Conservation (phyloP, 2,888 invertebrate species). For the Tetragnatha montana region DNA sequence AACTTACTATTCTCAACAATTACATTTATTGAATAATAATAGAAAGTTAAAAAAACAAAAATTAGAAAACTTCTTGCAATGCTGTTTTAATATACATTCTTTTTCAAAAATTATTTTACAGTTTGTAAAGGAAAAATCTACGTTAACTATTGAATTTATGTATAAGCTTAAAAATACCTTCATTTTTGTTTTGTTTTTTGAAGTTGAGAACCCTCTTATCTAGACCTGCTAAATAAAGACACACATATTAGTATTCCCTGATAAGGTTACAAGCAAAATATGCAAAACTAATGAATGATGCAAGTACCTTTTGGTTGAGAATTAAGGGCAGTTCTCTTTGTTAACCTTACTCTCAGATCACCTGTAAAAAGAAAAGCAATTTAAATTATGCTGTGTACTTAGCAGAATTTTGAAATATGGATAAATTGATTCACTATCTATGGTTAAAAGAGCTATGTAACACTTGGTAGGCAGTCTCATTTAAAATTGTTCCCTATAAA, state of each 20-base stretch:
- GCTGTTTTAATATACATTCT: too few relatives aligned
- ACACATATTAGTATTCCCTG: background rate
- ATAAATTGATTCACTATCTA: too few relatives aligned
- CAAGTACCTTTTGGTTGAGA: conserved; percentile 1
- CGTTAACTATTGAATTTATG: too few relatives aligned
- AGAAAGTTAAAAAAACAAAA: too few relatives aligned
- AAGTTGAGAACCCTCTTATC: background rate
- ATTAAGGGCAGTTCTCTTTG: background rate
- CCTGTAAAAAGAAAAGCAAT: conserved; percentile 7
- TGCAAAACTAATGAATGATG: background rate
- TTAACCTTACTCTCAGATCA: conserved; percentile 26
- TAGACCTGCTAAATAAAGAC: background rate
- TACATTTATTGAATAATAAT: too few relatives aligned
- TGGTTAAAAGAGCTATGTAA: too few relatives aligned
- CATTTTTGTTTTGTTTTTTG: conserved; percentile 23
- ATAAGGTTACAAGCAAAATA: background rate
- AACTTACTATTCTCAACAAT: too few relatives aligned
- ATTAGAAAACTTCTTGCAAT: too few relatives aligned
- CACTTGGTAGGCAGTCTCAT: too few relatives aligned
- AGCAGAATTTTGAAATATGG: too few relatives aligned
- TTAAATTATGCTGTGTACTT: too few relatives aligned
- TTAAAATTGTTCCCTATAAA: too few relatives aligned
- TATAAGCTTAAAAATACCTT: conserved; percentile 2
- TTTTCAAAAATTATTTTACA: background rate
- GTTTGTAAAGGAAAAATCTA: background rate